Evolutionary conservation across 2,113 vertebrate genomes (phyloP).

Genomic region (Sceloporus tristichus): DNA sequence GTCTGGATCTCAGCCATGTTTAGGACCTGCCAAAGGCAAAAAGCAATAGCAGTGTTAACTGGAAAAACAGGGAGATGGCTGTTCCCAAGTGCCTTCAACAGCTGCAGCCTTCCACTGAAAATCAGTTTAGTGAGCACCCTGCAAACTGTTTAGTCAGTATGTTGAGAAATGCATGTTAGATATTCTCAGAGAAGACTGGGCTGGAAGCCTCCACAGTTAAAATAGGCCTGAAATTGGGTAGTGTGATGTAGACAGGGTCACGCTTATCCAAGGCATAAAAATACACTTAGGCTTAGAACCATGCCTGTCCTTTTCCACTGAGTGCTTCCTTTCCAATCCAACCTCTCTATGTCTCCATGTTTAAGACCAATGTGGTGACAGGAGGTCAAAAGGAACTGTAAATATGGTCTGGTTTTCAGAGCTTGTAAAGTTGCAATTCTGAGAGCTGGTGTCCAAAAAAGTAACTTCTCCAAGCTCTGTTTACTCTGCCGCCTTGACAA

Average conservation of each 20-base stretch:
- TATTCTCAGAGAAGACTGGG: neutral
- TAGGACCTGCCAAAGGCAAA: slow-evolving; percentile 81
- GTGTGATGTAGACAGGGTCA: neutral
- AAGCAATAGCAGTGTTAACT: neutral
- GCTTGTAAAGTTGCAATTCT: too few species aligned
- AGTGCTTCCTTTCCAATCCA: neutral
- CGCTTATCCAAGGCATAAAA: neutral
- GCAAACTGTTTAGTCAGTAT: neutral
- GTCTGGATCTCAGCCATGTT: slow-evolving; percentile 98
- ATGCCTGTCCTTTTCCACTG: neutral
- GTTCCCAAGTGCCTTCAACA: too few species aligned
- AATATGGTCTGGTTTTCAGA: too few species aligned
- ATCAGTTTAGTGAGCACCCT: too few species aligned
- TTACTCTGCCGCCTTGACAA: too few species aligned
- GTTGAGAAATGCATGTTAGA: neutral
- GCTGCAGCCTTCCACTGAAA: neutral
- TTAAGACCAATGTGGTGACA: neutral
- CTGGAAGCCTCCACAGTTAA: neutral
- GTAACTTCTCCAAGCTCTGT: too few species aligned
- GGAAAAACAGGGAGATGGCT: neutral
- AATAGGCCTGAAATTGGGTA: neutral
- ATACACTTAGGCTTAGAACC: neutral
- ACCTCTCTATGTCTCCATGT: neutral
- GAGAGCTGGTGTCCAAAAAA: too few species aligned
- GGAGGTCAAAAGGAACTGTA: too few species aligned